A percentile compares a stretch with the other conserved stretches of the same genome.
These are phyloP conservation scores for Globicephala melas DNA, from an alignment of 2,113 vertebrate genomes.

Conservation along the genomic window DNA sequence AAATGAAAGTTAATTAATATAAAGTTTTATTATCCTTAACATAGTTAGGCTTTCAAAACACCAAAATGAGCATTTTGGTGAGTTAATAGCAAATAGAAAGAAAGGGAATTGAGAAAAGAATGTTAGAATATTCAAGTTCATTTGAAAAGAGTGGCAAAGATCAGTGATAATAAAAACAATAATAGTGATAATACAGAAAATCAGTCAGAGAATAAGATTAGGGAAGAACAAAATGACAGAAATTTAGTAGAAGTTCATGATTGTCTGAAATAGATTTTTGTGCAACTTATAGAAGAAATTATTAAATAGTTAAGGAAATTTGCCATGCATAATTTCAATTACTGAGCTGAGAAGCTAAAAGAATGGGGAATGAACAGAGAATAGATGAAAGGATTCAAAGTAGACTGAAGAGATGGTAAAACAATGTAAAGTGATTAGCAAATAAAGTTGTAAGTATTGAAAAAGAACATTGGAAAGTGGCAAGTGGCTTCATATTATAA, in stretches of 20 bases:
- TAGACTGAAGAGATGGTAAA: background rate
- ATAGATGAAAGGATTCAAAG: background rate
- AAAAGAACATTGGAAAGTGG: background rate
- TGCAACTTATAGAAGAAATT: background rate
- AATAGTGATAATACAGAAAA: background rate
- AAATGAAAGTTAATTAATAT: background rate
- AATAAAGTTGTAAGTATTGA: background rate
- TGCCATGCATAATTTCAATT: background rate
- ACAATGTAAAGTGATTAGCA: background rate
- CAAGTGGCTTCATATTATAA: background rate
- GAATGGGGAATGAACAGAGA: background rate
- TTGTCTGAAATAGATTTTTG: background rate
- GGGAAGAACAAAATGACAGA: background rate
- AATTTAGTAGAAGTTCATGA: background rate
- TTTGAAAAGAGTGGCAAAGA: background rate
- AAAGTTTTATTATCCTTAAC: background rate
- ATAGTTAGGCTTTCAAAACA: conserved; percentile 22
- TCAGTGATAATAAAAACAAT: background rate
- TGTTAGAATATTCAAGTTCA: conserved; percentile 9
- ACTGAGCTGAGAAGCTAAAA: background rate
- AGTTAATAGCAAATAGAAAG: conserved; percentile 16
- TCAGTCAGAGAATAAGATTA: background rate
- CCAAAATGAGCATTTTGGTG: background rate
- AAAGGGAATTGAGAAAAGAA: background rate
- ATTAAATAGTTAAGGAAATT: conserved; percentile 5